Evolutionary conservation across 2,888 invertebrate species (phyloP).

Genomic region (Dichetophora obliterata): DNA sequence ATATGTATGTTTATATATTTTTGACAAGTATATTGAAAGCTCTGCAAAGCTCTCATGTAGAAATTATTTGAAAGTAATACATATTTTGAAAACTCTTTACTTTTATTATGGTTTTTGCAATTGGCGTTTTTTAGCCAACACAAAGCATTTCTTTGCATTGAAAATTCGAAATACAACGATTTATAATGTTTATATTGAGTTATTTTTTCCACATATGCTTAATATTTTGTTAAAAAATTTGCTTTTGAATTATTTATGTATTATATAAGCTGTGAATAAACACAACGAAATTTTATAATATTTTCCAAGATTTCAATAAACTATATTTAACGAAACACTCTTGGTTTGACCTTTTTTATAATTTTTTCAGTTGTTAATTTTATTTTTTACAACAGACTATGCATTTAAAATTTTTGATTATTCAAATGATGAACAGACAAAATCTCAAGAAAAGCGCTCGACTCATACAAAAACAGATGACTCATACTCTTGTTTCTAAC

Average conservation of each 20-base stretch:
- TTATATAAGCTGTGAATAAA: not conserved
- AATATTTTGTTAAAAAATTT: not conserved
- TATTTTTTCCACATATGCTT: not conserved
- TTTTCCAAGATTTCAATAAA: not conserved
- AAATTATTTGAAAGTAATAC: conserved; percentile 27
- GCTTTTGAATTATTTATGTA: not conserved
- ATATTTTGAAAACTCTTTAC: not conserved
- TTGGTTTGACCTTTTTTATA: not conserved
- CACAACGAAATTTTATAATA: conserved; percentile 16
- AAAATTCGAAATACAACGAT: not conserved
- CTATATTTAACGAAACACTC: not conserved
- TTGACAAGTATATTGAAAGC: not conserved
- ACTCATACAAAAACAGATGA: too few relatives aligned
- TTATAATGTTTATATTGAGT: not conserved
- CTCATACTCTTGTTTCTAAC: not conserved
- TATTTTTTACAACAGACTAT: too few relatives aligned
- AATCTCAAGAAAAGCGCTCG: too few relatives aligned
- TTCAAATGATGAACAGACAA: too few relatives aligned
- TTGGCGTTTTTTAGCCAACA: conserved; percentile 11
- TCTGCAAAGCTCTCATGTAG: not conserved
- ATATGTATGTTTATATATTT: not conserved
- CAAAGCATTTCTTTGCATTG: not conserved
- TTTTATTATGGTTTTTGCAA: conserved; percentile 14
- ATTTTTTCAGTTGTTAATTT: not conserved
- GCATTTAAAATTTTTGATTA: too few relatives aligned